Base-by-base conservation (phyloP, 2,888 invertebrate genomes). In the Apantesis nais region DNA sequence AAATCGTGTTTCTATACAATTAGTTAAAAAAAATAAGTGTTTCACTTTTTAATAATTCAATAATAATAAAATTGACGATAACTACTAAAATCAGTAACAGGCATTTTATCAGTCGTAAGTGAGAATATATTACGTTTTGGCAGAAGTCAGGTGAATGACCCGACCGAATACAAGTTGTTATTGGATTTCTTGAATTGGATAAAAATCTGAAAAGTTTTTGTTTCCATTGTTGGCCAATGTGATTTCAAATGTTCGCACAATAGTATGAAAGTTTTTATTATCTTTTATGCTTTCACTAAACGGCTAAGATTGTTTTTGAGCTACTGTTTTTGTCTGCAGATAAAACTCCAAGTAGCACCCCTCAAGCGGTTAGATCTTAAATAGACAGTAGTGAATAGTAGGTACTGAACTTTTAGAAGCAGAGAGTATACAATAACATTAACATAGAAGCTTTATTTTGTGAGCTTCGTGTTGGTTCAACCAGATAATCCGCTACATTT, bases 91-190 rank as follows among this genome's bases (percentile, higher is more conserved):
- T n/a, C 22, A 1, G 39, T 12, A 55, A 55, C 1, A 25, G 0
- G 12, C 5, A 14, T 55, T 11, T 55, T 25, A 25, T 55, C 25
- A 5, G 55, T 14, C 25, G n/a, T 55, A n/a, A 55, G 25, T 12
- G 25, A 39, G 25, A 55, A 55, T 25, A 55, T 55, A 55, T 14
- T 55, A 14, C 14, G 25, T 25, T 55, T 55, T 14, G 12, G 25
- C 55, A 25, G 55, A 58, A 29, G 37, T 37, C 14, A 62, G 66
- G 76, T 78, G 68, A 73, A 62, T 78, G 78, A 76, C 76, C 74
- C 65, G n/a, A 25, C 37, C 12, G 39, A 61, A 61, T 48, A 44
- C 31, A 61, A 12, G 34, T 19, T 41, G 37, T 39, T 58, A 66
- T 37, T 58, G 19, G 41, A 61, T 39, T 34, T 65, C 14, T 66